These are phyloP conservation scores for Microtus oregoni DNA, from an alignment of 2,113 vertebrate genomes.

Conservation along the genomic window DNA sequence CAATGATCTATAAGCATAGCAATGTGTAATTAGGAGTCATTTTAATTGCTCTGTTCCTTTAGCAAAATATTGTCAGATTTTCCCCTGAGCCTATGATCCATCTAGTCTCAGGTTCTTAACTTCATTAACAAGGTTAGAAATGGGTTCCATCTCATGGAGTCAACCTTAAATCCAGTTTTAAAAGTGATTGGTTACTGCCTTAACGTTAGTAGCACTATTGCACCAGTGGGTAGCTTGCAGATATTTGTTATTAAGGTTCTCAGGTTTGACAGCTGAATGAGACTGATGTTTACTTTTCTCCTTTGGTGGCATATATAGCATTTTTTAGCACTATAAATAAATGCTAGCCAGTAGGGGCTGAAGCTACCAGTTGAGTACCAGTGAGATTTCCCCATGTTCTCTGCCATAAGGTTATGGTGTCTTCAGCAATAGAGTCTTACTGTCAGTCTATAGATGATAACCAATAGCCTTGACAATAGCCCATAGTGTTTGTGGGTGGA, in stretches of 20 bases:
- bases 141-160: not conserved
- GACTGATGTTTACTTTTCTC: not conserved
- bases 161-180: not conserved
- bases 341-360: not conserved
- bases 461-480: not conserved
- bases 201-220: not conserved
- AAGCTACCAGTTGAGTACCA: not conserved
- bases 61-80: not conserved
- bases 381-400: not conserved
- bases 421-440: not conserved
- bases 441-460: not conserved
- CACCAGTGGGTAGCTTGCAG: not conserved
- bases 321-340: no score
- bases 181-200: not conserved
- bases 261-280: not conserved
- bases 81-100: not conserved
- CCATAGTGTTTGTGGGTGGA: not conserved
- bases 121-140: not conserved
- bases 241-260: not conserved
- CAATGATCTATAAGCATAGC: no score
- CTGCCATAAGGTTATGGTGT: not conserved
- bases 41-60: no score
- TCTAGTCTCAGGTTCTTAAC: not conserved
- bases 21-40: not conserved
- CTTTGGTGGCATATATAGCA: not conserved